A percentile compares a stretch with the other conserved stretches of the same genome.
Conservation (phyloP, 2,797 vertebrate species). For the Chrosomus eos region DNA sequence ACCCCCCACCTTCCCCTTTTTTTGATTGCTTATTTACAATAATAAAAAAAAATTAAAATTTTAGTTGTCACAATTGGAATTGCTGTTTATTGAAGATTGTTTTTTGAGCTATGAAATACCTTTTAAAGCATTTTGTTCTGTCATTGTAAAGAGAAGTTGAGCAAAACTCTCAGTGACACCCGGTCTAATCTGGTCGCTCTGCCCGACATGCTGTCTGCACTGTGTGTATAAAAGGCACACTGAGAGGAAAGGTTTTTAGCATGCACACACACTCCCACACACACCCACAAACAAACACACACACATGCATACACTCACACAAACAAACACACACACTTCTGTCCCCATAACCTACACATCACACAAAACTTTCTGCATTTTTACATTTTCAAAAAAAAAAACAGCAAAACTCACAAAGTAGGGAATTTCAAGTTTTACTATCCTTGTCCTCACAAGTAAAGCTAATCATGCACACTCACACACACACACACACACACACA, state of each 20-base stretch:
- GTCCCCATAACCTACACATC: no score
- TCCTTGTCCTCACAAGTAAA: no score
- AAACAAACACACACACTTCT: not conserved
- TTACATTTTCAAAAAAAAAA: no score
- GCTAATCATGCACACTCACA: no score
- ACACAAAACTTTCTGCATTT: no score
- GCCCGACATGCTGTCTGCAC: constrained; percentile 73
- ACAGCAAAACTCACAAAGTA: no score
- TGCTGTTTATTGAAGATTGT: not conserved
- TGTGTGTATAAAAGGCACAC: constrained; percentile 64
- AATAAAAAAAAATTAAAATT: no score
- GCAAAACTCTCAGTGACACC: constrained; percentile 49
- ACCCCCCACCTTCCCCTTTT: no score
- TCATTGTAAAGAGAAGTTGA: constrained; percentile 8
- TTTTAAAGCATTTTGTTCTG: constrained; percentile 1
- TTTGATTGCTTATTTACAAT: not conserved
- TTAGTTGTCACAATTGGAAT: not conserved
- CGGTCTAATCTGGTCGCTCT: constrained; percentile 73
- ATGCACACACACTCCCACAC: not conserved
- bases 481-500: constrained; percentile 8
- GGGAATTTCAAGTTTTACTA: no score
- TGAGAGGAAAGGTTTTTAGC: not conserved
- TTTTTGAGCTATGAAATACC: not conserved
- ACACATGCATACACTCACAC: not conserved
- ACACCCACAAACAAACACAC: not conserved